phyloP scores from a whole-genome alignment of 2,797 vertebrate genomes.

The Myoxocephalus aenaeus region DNA sequence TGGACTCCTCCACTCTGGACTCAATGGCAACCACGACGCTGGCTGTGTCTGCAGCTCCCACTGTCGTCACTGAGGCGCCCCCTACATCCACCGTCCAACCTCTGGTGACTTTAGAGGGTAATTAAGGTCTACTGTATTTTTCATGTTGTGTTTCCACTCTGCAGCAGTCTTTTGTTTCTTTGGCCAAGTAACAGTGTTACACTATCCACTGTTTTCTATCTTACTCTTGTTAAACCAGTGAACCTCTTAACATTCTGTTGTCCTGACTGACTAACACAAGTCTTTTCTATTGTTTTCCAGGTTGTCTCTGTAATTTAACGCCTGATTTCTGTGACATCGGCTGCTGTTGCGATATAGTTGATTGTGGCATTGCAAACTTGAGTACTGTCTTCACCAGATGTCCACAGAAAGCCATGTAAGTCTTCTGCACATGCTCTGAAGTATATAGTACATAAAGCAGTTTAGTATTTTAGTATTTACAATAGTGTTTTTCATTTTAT shows the following conservation, averaged over 20 bases:
- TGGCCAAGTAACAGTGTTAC: background rate
- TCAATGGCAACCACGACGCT: background rate
- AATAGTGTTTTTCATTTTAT: background rate
- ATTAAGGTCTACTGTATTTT: too few relatives aligned
- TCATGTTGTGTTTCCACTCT: background rate
- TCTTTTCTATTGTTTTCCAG: slow-evolving; percentile 57
- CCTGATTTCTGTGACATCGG: slow-evolving; percentile 83
- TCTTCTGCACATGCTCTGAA: background rate
- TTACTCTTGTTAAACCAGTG: background rate
- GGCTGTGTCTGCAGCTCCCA: slow-evolving; percentile 14
- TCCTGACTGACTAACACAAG: background rate
- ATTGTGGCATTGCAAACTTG: slow-evolving; percentile 78
- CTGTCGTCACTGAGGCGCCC: slow-evolving; percentile 22
- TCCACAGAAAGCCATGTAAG: slow-evolving; percentile 67
- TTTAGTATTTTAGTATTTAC: background rate
- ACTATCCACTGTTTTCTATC: background rate
- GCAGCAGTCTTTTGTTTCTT: background rate
- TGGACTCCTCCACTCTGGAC: background rate
- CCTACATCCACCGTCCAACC: slow-evolving; percentile 32
- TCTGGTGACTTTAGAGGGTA: slow-evolving; percentile 46
- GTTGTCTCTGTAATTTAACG: slow-evolving; percentile 82
- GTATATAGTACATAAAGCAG: background rate
- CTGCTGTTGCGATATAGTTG: slow-evolving; percentile 84
- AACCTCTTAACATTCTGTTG: background rate
- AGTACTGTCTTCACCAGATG: slow-evolving; percentile 80